Conservation (phyloP, 2,113 vertebrate genomes). For the Hypocryptadius cinnamomeus region DNA sequence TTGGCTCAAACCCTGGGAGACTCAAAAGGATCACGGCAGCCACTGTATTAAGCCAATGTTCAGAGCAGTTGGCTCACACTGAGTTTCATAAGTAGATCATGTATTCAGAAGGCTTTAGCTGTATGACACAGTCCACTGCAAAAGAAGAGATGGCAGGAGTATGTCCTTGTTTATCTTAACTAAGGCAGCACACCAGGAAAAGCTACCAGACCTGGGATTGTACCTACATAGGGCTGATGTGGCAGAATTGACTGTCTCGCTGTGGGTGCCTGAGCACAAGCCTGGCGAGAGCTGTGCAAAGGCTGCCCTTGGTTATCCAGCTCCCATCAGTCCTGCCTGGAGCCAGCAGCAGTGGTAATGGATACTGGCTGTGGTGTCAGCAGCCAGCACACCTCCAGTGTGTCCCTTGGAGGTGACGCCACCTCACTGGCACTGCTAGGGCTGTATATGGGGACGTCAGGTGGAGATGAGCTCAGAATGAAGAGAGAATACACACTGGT, state of each 20-base stretch:
- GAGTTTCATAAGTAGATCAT: constrained; percentile 24
- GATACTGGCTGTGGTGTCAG: not conserved
- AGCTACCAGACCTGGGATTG: not conserved
- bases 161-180: not conserved
- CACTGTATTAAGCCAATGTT: constrained; percentile 15
- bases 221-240: rapidly evolving
- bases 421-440: not conserved
- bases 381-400: rapidly evolving
- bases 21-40: constrained; percentile 15
- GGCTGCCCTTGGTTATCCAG: not conserved
- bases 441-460: not conserved
- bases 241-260: not conserved
- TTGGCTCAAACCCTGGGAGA: constrained; percentile 29
- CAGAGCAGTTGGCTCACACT: constrained; percentile 17
- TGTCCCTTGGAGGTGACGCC: not conserved
- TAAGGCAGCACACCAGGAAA: not conserved
- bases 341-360: not conserved
- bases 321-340: not conserved
- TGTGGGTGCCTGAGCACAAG: not conserved
- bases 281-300: not conserved
- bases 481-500: not conserved
- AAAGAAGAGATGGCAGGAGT: not conserved
- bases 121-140: not conserved
- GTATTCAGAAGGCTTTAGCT: not conserved
- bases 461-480: not conserved